Evolutionary conservation across 2,797 vertebrate genomes (phyloP), one percentile per base, ranked within the genome.

Genomic region (Gambusia yucatana): DNA sequence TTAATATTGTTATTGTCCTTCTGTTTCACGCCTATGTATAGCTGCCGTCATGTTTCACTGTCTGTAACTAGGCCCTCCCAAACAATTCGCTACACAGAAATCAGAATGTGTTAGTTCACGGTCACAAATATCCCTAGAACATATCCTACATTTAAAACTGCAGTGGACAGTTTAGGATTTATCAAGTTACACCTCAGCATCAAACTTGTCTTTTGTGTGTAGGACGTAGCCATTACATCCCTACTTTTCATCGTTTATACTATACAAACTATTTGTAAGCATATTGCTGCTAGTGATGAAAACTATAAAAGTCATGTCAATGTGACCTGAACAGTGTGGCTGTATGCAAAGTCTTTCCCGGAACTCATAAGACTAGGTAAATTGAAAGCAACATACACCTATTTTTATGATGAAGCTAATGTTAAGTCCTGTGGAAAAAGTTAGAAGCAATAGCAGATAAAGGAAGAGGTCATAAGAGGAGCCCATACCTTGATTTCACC

Each of bases 401-500:
- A 61, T 33, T 16, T 17, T 14, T 33, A 30, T 2, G 28, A 33
- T 17, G 33, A 14, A 33, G 28, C 28, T 33, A 59, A 59, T 14
- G 11, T 14, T 30, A 33, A 61, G 6, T 6, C 59, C 14, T 33
- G 28, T 16, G n/a, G 17, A 33, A 59, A 61, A 30, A 10, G 52
- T 25, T n/a, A 33, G 30, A 30, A 61, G 1, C 13, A 16, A 63
- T 20, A 33, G 16, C 30, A 63, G 30, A 33, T 20, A 20, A 63
- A 17, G 30, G 17, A 65, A n/a, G 65, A n/a, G 6, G 28, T 2
- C 71, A 2, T 61, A 17, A 72, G 25, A 70, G 20, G n/a, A 43
- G 72, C 30, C 50, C 96, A 86, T 89, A 99, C 98, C 95, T 96
- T 0, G 96, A 95, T 86, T 97, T 97, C 44, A 96, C 88, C 87